Evolutionary conservation across 2,888 invertebrate species (phyloP), one percentile per base, ranked within the genome.

Genomic region (Yponomeuta malinellus): DNA sequence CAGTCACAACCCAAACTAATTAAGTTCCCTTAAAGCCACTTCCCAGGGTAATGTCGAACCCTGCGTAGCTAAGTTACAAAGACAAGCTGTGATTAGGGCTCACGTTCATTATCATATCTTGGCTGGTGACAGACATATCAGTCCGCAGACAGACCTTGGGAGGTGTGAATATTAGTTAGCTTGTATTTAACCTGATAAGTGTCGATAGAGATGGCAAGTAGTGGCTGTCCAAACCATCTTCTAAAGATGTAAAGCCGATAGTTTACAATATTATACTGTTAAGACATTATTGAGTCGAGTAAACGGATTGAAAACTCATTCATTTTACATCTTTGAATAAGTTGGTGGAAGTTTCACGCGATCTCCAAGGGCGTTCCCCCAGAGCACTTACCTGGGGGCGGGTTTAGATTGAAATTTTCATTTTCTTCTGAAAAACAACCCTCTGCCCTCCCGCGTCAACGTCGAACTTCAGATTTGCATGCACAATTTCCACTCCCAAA

Each of bases 391-490:
- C 89, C 88, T 87, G 86, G 79, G 88, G 90, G 88, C 80, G 81
- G 81, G 81, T 83, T 86, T 88, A 86, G 82, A 91, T 91, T 89
- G 88, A 86, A 89, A 87, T 86, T 89, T 86, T 87, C 87, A 86
- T 89, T 89, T 87, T 88, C 83, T 83, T 83, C 79, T 81, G 77
- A 82, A 87, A 87, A 84, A 83, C 82, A 82, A 77, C 81, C 73
- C 77, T 72, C 74, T 75, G 77, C 75, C 73, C 80, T 79, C 79
- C 81, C 78, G 78, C 78, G 70, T 70, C 70, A 23, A 70, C 77
- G 78, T 78, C 76, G 78, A 79, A 80, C 66, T 71, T 71, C 77
- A 77, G 83, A 86, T 90, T 89, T 88, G 82, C 86, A 86, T 84
- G 82, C 81, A 79, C 82, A 83, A 83, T 84, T 85, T 81, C 79